Conservation (phyloP, 2,888 invertebrate species). For the Amorpha juglandis region DNA sequence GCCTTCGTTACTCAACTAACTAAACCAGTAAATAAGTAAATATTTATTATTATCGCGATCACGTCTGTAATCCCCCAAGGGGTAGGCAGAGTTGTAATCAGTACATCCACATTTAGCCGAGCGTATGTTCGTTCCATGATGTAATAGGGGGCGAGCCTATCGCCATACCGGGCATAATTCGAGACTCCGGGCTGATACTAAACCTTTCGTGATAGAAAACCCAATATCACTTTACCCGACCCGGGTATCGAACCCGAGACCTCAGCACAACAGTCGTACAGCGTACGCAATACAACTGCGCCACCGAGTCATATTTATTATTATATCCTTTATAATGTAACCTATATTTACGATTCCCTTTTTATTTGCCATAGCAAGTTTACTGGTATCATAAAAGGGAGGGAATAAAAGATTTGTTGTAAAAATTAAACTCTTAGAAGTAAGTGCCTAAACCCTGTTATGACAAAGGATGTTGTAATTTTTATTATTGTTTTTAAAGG, state of each 20-base stretch:
- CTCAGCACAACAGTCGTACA: too few species aligned
- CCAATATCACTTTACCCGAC: too few species aligned
- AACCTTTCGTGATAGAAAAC: too few species aligned
- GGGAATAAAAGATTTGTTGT: slow-evolving; percentile 76
- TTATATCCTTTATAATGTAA: slow-evolving; percentile 67
- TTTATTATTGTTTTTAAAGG: slow-evolving; percentile 73
- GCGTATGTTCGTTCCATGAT: too few species aligned
- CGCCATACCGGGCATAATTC: too few species aligned
- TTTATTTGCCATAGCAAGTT: slow-evolving; percentile 69
- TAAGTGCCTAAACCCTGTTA: slow-evolving; percentile 61
- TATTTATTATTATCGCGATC: slow-evolving; percentile 49
- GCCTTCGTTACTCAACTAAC: slow-evolving; percentile 13
- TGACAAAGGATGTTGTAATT: slow-evolving; percentile 66
- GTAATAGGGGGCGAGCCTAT: too few species aligned
- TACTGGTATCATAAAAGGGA: slow-evolving; percentile 68
- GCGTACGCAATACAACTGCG: too few species aligned
- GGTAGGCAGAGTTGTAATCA: too few species aligned
- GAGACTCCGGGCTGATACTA: too few species aligned
- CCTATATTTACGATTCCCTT: slow-evolving; percentile 66
- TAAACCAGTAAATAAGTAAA: slow-evolving; percentile 18
- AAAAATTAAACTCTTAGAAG: slow-evolving; percentile 80
- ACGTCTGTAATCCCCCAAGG: too few species aligned
- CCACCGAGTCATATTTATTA: slow-evolving; percentile 28
- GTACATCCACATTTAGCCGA: too few species aligned
- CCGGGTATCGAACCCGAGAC: too few species aligned